A percentile compares a stretch with the other conserved stretches of the same genome.
phyloP scores from a whole-genome alignment of 2,113 vertebrate species.

The Scomber japonicus region DNA sequence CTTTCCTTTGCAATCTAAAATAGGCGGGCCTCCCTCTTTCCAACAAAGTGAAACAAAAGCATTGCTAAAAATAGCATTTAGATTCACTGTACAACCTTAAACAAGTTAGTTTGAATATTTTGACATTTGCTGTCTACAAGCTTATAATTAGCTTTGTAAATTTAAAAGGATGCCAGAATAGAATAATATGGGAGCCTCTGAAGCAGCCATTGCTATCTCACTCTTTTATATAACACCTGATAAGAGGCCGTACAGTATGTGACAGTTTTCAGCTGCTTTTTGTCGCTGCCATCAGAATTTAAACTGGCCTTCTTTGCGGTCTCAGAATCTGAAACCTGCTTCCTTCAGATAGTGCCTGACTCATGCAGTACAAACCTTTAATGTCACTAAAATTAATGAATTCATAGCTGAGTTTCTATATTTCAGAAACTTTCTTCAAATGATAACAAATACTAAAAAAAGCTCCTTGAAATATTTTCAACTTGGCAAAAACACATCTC shows the following conservation, averaged over 20 bases:
- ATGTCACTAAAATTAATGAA: neutral
- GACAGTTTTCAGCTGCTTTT: constrained; percentile 25
- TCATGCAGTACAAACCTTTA: constrained; percentile 10
- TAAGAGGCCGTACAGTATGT: neutral
- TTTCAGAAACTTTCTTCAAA: neutral
- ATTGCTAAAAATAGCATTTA: neutral
- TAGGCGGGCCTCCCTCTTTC: neutral
- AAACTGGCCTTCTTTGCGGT: constrained; percentile 3
- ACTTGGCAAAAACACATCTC: too few relatives aligned
- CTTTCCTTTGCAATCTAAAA: constrained; percentile 20
- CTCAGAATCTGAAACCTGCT: constrained; percentile 14
- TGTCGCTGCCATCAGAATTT: constrained; percentile 40
- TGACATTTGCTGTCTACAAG: too few relatives aligned
- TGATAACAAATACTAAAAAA: too few relatives aligned
- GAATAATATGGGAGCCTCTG: neutral
- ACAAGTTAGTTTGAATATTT: too few relatives aligned
- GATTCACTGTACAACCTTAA: too few relatives aligned
- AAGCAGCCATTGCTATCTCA: too few relatives aligned
- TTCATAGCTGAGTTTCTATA: neutral
- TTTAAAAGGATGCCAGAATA: neutral
- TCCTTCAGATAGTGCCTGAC: neutral
- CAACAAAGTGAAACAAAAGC: constrained; percentile 13
- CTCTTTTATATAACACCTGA: neutral
- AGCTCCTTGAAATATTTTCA: too few relatives aligned
- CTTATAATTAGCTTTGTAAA: neutral